phyloP scores from a whole-genome alignment of 2,888 invertebrate genomes.

The Ecliptopera silaceata region DNA sequence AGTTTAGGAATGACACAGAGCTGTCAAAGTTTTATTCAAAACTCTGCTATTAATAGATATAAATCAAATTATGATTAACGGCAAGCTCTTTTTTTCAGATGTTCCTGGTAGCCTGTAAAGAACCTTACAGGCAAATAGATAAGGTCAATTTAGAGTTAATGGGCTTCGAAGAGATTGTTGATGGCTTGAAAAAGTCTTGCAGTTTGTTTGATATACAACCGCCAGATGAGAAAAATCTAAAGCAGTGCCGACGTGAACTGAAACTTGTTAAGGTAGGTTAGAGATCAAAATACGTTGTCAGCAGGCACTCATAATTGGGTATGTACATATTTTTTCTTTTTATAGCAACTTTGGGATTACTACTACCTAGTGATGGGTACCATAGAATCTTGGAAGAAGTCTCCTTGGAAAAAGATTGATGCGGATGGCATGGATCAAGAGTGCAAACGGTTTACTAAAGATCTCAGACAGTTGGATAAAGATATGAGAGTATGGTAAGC shows the following conservation, averaged over 20 bases:
- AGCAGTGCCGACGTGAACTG: constrained; percentile 89
- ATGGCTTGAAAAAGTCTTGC: constrained; percentile 87
- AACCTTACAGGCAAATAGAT: constrained; percentile 88
- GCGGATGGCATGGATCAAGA: constrained; percentile 97
- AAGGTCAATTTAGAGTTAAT: constrained; percentile 85
- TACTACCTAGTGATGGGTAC: constrained; percentile 90
- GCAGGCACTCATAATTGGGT: too few relatives aligned
- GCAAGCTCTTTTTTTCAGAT: constrained; percentile 74
- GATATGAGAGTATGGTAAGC: constrained; percentile 87
- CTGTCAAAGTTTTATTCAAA: too few relatives aligned
- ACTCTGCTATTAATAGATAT: too few relatives aligned
- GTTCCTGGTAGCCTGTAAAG: constrained; percentile 85
- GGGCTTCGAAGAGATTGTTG: constrained; percentile 87
- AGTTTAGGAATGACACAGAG: too few relatives aligned
- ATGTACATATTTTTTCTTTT: neutral
- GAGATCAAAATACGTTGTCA: neutral
- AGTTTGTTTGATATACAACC: constrained; percentile 93
- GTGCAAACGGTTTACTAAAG: constrained; percentile 95
- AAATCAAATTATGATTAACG: too few relatives aligned
- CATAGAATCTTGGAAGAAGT: constrained; percentile 96
- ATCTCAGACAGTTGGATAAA: constrained; percentile 90
- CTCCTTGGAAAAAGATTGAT: constrained; percentile 96
- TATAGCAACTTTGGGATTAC: constrained; percentile 94
- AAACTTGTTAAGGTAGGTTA: constrained; percentile 85
- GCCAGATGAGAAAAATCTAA: constrained; percentile 91